Evolutionary conservation across 2,113 vertebrate genomes (phyloP).

Genomic region (Tychaedon coryphoeus): DNA sequence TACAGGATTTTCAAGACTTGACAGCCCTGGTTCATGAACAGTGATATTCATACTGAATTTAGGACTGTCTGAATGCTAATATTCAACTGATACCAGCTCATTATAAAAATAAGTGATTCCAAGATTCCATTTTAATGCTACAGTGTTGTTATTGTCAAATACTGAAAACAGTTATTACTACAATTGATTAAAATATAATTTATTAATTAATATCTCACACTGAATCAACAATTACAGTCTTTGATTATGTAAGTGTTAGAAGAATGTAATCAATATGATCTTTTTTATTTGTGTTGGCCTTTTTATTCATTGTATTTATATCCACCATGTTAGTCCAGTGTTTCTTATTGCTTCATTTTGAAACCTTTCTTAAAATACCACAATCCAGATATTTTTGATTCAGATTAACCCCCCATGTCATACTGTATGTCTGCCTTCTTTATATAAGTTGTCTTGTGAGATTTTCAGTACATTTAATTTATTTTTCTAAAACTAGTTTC

Average conservation of each 20-base stretch:
- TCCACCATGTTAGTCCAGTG: not conserved
- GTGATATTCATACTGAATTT: not conserved
- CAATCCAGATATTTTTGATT: not conserved
- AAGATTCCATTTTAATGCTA: not conserved
- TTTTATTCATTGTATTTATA: not conserved
- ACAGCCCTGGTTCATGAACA: not conserved
- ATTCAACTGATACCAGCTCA: not conserved
- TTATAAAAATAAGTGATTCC: not conserved
- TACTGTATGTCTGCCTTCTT: not conserved
- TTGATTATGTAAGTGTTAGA: not conserved
- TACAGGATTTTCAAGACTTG: not conserved
- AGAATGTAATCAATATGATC: not conserved
- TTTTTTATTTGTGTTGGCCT: not conserved
- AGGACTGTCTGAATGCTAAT: not conserved
- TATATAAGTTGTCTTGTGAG: not conserved
- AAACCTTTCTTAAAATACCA: not conserved
- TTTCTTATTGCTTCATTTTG: not conserved
- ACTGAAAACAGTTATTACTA: not conserved
- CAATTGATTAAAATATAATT: not conserved
- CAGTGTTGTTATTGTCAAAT: not conserved
- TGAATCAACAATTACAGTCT: not conserved
- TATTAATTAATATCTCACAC: not conserved
- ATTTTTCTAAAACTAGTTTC: not conserved
- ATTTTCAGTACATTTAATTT: not conserved
- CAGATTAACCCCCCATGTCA: not conserved